phyloP scores from a whole-genome alignment of 1,140 invertebrate genomes.

The Eurytemora carolleeae region DNA sequence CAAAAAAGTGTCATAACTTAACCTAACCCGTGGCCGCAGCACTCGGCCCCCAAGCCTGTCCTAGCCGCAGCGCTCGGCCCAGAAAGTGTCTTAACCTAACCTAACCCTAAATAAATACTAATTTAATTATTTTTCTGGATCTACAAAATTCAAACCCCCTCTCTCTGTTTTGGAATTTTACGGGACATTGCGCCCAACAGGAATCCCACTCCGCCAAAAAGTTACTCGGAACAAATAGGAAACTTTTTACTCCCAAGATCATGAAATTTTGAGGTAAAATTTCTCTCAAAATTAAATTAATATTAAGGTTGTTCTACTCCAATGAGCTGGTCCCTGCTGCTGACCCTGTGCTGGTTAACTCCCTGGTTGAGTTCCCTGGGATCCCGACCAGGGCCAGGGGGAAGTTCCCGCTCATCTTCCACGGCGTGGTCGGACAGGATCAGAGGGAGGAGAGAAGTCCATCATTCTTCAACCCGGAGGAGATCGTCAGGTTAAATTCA shows the following conservation, averaged over 20 bases:
- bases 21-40: too few relatives aligned
- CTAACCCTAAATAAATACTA: too few relatives aligned
- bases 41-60: too few relatives aligned
- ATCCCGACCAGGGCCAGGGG: slow-evolving; percentile 28
- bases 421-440: slow-evolving; percentile 57
- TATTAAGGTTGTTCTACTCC: slow-evolving; percentile 69
- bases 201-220: slow-evolving; percentile 27
- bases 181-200: too few relatives aligned
- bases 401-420: slow-evolving; percentile 60
- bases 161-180: too few relatives aligned
- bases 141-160: too few relatives aligned
- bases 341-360: not conserved
- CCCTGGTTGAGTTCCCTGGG: slow-evolving; percentile 20
- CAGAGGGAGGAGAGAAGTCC: slow-evolving; percentile 48
- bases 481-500: slow-evolving; percentile 38
- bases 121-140: too few relatives aligned
- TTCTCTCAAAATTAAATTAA: too few relatives aligned
- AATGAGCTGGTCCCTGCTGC: slow-evolving; percentile 34
- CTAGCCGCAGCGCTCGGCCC: too few relatives aligned
- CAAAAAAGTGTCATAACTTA: too few relatives aligned
- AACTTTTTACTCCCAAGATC: slow-evolving; percentile 25
- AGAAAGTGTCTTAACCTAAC: too few relatives aligned
- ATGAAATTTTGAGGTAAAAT: too few relatives aligned
- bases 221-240: slow-evolving; percentile 17
- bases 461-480: slow-evolving; percentile 70